Evolutionary conservation across 2,113 vertebrate species (phyloP), one percentile per base, ranked within the genome.

Genomic region (Gasterosteus aculeatus): DNA sequence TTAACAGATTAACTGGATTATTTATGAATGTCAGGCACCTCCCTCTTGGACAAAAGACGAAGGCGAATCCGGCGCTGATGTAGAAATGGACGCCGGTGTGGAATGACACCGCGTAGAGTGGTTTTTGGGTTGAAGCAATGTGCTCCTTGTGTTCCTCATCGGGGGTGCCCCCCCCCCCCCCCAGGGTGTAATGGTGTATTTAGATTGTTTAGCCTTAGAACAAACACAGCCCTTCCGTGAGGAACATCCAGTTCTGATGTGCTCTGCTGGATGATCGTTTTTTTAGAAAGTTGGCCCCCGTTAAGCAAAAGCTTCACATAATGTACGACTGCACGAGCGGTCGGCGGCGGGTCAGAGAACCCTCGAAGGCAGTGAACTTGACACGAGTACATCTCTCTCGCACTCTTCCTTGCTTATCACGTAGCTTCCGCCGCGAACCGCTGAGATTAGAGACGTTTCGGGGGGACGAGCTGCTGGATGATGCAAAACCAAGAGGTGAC

Each of bases 191-290:
- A 91, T 86, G 35, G 69, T 78, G 71, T 80, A 33, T 82, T 88
- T 82, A 78, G 49, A 46, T 81, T 72, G 81, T 82, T 85, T 86
- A 72, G 70, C 80, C 6, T 87, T 75, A 78, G 57, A 75, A 78
- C 88, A 93, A 93, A 91, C 83, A 88, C 81, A 84, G 69, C 72
- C 54, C 77, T 81, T 82, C 83, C 77, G 49, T 18, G 49, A 60
- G 59, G 63, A 84, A 58, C 85, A 81, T 68, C 44, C 60, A 49
- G 76, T 84, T 67, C 72, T 69, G 57, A 75, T 29, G 26, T 54
- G 63, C 68, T 31, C 78, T 22, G 47, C 80, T 26, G 39, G 22
- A 56, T 77, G 80, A 79, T 78, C 33, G 42, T 47, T 3, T 68
- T 74, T 72, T 85, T 14, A 74, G 83, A 83, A 73, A 82, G 60